phyloP scores from a whole-genome alignment of 2,113 vertebrate genomes.

The Apodemus speciosus region DNA sequence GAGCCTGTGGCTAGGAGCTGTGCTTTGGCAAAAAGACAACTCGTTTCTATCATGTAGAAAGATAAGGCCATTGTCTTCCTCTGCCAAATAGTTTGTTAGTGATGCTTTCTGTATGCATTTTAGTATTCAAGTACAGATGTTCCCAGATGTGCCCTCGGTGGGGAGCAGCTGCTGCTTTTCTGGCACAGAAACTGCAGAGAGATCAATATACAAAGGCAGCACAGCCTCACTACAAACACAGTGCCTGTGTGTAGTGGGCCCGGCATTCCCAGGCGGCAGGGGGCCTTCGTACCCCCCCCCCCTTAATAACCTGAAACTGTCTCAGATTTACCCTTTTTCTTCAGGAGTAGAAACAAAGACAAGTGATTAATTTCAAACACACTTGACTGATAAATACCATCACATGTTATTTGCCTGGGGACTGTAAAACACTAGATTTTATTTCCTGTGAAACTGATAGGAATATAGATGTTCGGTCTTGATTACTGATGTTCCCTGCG shows the following conservation, averaged over 20 bases:
- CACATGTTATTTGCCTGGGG: conserved; percentile 54
- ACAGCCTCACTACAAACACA: neutral
- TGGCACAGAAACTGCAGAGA: conserved; percentile 56
- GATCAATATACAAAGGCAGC: conserved; percentile 57
- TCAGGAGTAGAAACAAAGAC: conserved; percentile 54
- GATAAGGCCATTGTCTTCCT: conserved; percentile 61
- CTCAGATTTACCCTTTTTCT: conserved; percentile 51
- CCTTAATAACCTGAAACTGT: conserved; percentile 40
- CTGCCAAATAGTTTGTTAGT: conserved; percentile 64
- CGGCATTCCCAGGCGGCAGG: neutral
- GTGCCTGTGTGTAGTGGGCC: conserved; percentile 61
- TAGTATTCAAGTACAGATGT: conserved; percentile 78
- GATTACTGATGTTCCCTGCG: conserved; percentile 23
- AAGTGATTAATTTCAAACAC: conserved; percentile 54
- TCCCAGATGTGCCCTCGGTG: conserved; percentile 68
- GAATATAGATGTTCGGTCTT: neutral
- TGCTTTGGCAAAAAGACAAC: conserved; percentile 44
- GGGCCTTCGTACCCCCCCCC: conserved; percentile 50
- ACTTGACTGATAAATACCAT: conserved; percentile 54
- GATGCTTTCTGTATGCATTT: conserved; percentile 65
- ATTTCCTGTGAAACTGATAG: conserved; percentile 51
- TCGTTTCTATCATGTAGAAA: conserved; percentile 59
- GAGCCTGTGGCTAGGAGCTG: conserved; percentile 46
- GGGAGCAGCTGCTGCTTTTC: conserved; percentile 73
- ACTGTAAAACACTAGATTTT: conserved; percentile 26